phyloP scores from a whole-genome alignment of 92 coral and sea anemone species.

The Palythoa heliodiscus region DNA sequence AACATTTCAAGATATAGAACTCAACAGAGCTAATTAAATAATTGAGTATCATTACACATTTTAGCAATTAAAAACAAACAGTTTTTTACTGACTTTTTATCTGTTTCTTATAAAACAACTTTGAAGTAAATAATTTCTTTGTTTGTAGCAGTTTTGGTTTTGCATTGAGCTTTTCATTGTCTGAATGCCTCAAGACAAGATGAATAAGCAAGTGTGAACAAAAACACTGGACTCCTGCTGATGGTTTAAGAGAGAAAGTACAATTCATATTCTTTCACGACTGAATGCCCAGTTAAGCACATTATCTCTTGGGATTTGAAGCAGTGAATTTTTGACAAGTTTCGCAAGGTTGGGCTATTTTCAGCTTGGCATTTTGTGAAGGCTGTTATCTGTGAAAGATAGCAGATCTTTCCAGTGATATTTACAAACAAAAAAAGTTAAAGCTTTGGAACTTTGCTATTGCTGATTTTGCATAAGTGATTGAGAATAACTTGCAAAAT shows the following conservation, averaged over 20 bases:
- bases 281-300: conserved; percentile 37
- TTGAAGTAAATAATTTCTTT: conserved; percentile 15
- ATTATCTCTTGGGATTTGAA: conserved; percentile 44
- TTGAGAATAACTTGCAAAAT: background rate
- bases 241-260: conserved; percentile 2
- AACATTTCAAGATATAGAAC: background rate
- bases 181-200: conserved; percentile 31
- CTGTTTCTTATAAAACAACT: conserved; percentile 27
- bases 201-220: conserved; percentile 23
- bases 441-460: conserved; percentile 11
- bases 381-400: conserved; percentile 46
- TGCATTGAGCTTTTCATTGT: conserved; percentile 12
- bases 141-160: conserved; percentile 8
- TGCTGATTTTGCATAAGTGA: conserved; percentile 15
- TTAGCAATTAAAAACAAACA: conserved; percentile 11
- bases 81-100: conserved; percentile 5
- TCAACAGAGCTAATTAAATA: background rate
- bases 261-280: conserved; percentile 43
- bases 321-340: conserved; percentile 46
- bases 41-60: background rate
- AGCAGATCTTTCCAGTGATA: conserved; percentile 7
- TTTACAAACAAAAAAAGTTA: conserved; percentile 24
- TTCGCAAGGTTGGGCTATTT: conserved; percentile 41
- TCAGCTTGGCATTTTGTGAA: conserved; percentile 32
- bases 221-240: conserved; percentile 33